Evolutionary conservation across 2,797 vertebrate genomes (phyloP).

Genomic region (Ptychobarbus kaznakovi): DNA sequence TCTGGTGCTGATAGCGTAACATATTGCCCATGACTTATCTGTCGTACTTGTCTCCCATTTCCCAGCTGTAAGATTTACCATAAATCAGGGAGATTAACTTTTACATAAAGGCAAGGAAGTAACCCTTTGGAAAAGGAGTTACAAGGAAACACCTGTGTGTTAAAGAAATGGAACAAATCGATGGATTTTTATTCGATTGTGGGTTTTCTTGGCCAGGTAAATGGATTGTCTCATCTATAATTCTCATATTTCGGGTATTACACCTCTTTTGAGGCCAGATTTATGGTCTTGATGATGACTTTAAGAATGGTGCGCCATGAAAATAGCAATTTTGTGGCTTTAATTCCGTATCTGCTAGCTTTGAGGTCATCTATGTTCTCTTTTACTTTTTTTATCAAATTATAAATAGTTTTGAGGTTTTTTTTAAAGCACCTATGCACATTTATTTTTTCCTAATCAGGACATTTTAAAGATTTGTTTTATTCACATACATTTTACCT

Average conservation of each 20-base stretch:
- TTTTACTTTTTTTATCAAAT: not conserved
- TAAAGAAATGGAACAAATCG: not conserved
- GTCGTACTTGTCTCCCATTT: slow-evolving; percentile 29
- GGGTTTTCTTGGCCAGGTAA: slow-evolving; percentile 6
- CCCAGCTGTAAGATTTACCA: slow-evolving; percentile 37
- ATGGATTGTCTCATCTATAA: slow-evolving; percentile 5
- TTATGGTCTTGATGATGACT: slow-evolving; percentile 16
- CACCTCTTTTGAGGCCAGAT: not conserved
- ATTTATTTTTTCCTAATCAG: not conserved
- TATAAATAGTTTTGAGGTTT: not conserved
- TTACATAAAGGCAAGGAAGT: slow-evolving; percentile 26
- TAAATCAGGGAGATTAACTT: slow-evolving; percentile 35
- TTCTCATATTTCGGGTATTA: not conserved
- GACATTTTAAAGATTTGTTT: too few species aligned
- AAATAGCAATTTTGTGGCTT: slow-evolving; percentile 1
- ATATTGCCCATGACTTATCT: slow-evolving; percentile 27
- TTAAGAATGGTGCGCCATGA: not conserved
- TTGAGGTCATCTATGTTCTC: not conserved
- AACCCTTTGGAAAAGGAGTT: slow-evolving; percentile 11
- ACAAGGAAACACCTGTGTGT: slow-evolving; percentile 25
- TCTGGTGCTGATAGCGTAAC: slow-evolving; percentile 38
- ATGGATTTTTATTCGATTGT: slow-evolving; percentile 24
- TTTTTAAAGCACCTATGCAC: not conserved
- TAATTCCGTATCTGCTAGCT: not conserved
- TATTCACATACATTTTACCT: not conserved